Evolutionary conservation across 2,113 vertebrate species (phyloP), one percentile per base, ranked within the genome.

Genomic region (Psammodynastes pulverulentus): DNA sequence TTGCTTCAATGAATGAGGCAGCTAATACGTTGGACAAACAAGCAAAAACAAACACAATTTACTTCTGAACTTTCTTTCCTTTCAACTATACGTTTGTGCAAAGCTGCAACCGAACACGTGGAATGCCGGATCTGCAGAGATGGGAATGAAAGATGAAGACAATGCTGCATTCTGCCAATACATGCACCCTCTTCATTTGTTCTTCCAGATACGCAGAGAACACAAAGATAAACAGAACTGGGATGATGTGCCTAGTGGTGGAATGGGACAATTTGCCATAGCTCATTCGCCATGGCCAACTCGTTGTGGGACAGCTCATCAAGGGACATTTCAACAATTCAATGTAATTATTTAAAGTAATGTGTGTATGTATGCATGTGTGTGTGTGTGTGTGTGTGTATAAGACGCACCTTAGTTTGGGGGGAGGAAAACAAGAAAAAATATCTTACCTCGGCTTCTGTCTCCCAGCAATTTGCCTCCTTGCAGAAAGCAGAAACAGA

Each of bases 11-110:
- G 17, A 79, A 39, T 21, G 72, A 9, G 72, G 72, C 72, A 43
- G 43, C 72, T 79, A 79, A 79, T 79, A 21, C 3, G 43, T 79
- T 79, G 43, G 72, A 43, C 72, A 79, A 43, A 79, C 7, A 9
- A 79, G 72, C 17, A 79, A 79, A 79, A 79, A 21, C 94, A 95
- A 62, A 91, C 90, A 72, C 92, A 90, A 79, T 89, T 94, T 95
- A 95, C 95, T 95, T 96, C 92, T 93, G 94, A 94, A 92, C 58
- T 23, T 53, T 94, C 93, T 94, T 93, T 92, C 94, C 89, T 94
- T 95, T 95, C 94, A 89, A 93, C 94, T 94, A 92, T 88, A 91
- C 17, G 43, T 19, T 92, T 92, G 91, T 0, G 0, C 52, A 85
- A 23, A 24, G 93, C 93, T 88, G 84, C 13, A 79, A 46, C 94